Percentiles rank a stretch among this genome's conserved stretches.
phyloP scores from a whole-genome alignment of 2,113 vertebrate species.

The Onychostruthus taczanowskii region DNA sequence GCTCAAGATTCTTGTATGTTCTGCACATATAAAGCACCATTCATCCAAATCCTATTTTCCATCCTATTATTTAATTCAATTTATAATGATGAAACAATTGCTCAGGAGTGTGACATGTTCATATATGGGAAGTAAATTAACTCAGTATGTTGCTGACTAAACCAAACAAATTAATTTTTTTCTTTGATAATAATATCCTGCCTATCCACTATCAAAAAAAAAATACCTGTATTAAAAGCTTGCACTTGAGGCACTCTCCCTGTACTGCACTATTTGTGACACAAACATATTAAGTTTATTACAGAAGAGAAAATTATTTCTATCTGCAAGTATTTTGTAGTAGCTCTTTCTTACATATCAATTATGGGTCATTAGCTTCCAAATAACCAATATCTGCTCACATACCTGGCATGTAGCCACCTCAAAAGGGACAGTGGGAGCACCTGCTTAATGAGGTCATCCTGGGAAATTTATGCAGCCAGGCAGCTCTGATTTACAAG shows the following conservation, averaged over 20 bases:
- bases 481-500: neutral
- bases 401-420: neutral
- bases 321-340: neutral
- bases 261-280: neutral
- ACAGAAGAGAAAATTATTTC: neutral
- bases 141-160: neutral
- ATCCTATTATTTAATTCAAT: neutral
- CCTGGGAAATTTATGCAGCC: neutral
- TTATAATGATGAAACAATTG: neutral
- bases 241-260: neutral
- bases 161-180: neutral
- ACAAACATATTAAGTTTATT: neutral
- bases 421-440: neutral
- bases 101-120: neutral
- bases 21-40: neutral
- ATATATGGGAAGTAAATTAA: neutral
- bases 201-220: neutral
- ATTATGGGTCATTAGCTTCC: neutral
- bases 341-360: neutral
- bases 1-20: neutral
- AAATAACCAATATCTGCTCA: neutral
- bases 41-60: neutral
- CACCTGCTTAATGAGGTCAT: neutral
- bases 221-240: neutral
- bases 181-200: neutral